A percentile compares a stretch with the other conserved stretches of the same genome.
phyloP scores from a whole-genome alignment of 2,888 invertebrate genomes.

The Parnassius apollo region DNA sequence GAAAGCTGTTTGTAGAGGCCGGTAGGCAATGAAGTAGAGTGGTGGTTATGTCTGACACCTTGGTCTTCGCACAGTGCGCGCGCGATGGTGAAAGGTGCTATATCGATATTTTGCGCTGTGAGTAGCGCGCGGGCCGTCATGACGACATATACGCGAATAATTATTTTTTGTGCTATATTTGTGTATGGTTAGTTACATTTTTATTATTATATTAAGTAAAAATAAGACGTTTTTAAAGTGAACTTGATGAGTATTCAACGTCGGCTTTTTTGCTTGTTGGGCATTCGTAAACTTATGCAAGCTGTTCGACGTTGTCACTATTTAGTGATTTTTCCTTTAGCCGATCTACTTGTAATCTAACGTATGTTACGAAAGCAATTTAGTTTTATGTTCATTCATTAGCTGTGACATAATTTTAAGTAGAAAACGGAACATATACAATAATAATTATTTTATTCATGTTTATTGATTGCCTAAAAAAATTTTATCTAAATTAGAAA shows the following conservation, averaged over 20 bases:
- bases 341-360: constrained; percentile 38
- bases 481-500: constrained; percentile 32
- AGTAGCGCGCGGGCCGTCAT: constrained; percentile 54
- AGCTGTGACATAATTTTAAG: neutral
- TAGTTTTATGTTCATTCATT: constrained; percentile 34
- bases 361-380: constrained; percentile 64
- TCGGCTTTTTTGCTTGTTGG: constrained; percentile 34
- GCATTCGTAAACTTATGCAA: constrained; percentile 67
- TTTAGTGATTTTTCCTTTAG: constrained; percentile 46
- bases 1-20: constrained; percentile 69
- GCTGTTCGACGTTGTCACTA: constrained; percentile 41
- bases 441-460: neutral
- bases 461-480: neutral
- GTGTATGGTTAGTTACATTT: constrained; percentile 64
- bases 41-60: constrained; percentile 35
- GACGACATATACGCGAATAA: constrained; percentile 62
- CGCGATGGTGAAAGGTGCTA: constrained; percentile 75
- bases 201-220: constrained; percentile 28
- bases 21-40: constrained; percentile 49
- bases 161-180: constrained; percentile 66
- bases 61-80: constrained; percentile 57
- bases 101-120: constrained; percentile 54
- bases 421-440: too few species aligned
- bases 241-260: constrained; percentile 32
- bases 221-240: neutral